Evolutionary conservation across 2,797 vertebrate species (phyloP).

Genomic region (Leucoraja ocellata): DNA sequence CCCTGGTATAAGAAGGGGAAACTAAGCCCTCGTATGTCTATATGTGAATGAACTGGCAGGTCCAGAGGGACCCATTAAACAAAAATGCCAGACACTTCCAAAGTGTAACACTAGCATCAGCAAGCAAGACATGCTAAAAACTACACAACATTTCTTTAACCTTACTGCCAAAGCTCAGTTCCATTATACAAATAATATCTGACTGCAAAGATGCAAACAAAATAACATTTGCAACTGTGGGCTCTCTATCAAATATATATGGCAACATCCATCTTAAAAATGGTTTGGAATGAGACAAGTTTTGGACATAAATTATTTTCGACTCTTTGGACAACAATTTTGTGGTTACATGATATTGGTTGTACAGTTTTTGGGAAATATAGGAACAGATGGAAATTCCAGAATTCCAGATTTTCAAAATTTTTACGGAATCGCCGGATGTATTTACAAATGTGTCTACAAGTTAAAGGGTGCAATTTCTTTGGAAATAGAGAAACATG

Average conservation of each 20-base stretch:
- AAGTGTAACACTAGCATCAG: background rate
- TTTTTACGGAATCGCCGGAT: background rate
- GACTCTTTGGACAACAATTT: background rate
- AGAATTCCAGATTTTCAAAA: too few species aligned
- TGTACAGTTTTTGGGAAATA: background rate
- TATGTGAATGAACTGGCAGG: background rate
- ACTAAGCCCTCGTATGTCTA: background rate
- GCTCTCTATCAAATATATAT: background rate
- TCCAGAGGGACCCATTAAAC: too few species aligned
- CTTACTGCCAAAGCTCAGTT: background rate
- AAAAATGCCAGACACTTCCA: background rate
- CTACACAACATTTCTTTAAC: background rate
- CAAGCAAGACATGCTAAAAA: background rate
- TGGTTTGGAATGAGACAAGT: background rate
- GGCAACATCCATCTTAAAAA: background rate
- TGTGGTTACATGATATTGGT: background rate
- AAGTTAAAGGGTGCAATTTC: background rate
- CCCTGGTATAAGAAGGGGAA: background rate
- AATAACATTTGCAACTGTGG: background rate
- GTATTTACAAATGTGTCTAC: background rate
- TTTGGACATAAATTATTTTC: conserved; percentile 1
- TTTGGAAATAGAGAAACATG: background rate
- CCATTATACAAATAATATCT: background rate
- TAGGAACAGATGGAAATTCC: background rate
- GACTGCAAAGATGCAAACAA: background rate